A percentile compares a stretch with the other conserved stretches of the same genome.
Evolutionary conservation across 2,888 invertebrate species (phyloP).

Genomic region (Drosophila quinaria): DNA sequence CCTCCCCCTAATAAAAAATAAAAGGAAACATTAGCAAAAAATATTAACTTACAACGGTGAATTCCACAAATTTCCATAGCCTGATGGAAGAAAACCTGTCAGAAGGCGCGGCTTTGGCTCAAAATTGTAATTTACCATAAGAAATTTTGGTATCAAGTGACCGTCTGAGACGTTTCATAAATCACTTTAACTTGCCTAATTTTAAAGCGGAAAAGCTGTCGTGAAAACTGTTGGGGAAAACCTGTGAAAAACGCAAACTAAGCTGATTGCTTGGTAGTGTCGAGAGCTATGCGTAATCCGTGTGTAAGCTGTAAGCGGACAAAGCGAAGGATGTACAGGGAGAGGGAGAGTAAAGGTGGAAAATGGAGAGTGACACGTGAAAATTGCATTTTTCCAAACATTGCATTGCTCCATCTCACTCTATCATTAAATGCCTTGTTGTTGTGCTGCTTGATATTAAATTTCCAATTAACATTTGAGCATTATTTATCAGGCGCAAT

Average conservation of each 20-base stretch:
- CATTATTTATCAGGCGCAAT: slow-evolving; percentile 82
- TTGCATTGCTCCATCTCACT: slow-evolving; percentile 28
- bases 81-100: slow-evolving; percentile 34
- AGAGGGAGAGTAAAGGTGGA: not conserved
- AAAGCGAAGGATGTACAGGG: not conserved
- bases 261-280: slow-evolving; percentile 16
- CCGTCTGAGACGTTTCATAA: slow-evolving; percentile 46
- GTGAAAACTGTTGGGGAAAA: slow-evolving; percentile 6
- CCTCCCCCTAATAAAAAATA: no score
- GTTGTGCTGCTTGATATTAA: slow-evolving; percentile 64
- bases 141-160: slow-evolving; percentile 55
- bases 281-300: slow-evolving; percentile 18
- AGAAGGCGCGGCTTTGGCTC: slow-evolving; percentile 31
- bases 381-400: slow-evolving; percentile 50
- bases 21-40: slow-evolving; percentile 32
- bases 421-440: slow-evolving; percentile 6
- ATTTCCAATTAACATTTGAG: slow-evolving; percentile 83
- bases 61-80: slow-evolving; percentile 30
- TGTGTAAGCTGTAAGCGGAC: slow-evolving; percentile 12
- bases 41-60: slow-evolving; percentile 50
- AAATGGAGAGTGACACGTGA: slow-evolving; percentile 14
- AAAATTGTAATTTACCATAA: slow-evolving; percentile 43
- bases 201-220: slow-evolving; percentile 32
- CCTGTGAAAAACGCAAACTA: slow-evolving; percentile 18
- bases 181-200: slow-evolving; percentile 40